Evolutionary conservation across 64 coral and sea anemone species (phyloP).

Genomic region (Exaiptasia diaphana): DNA sequence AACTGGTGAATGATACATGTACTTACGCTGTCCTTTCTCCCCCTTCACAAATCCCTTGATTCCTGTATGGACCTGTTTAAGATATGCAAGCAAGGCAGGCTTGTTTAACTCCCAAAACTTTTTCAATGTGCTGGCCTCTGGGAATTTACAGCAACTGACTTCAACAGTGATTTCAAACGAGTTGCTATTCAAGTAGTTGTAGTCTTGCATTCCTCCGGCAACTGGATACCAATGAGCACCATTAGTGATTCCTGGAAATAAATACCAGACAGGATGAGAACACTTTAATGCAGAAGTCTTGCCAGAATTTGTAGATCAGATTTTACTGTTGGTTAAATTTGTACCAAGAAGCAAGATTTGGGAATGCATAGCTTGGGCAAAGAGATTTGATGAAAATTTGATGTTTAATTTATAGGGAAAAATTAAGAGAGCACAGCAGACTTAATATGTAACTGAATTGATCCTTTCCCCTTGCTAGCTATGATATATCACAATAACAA

Average conservation of each 20-base stretch:
- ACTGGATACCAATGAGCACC: conserved; percentile 89
- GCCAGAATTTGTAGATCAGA: too few relatives aligned
- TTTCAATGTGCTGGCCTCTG: not conserved
- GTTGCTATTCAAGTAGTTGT: conserved; percentile 76
- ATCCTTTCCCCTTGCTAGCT: too few relatives aligned
- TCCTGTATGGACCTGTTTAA: conserved; percentile 75
- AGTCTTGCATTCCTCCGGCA: conserved; percentile 92
- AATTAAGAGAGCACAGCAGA: not conserved
- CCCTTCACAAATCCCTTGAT: conserved; percentile 72
- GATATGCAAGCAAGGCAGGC: conserved; percentile 57
- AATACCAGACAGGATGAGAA: too few relatives aligned
- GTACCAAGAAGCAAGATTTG: too few relatives aligned
- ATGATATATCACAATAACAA: too few relatives aligned
- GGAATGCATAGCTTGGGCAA: too few relatives aligned
- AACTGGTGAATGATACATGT: not conserved
- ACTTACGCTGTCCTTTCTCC: conserved; percentile 40
- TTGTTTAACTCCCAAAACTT: conserved; percentile 72
- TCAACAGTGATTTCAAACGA: conserved; percentile 84
- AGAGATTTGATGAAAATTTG: too few relatives aligned
- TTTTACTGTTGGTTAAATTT: too few relatives aligned
- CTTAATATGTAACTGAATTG: too few relatives aligned
- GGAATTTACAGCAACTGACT: conserved; percentile 87
- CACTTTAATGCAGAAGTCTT: too few relatives aligned
- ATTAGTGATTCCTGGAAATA: conserved; percentile 83
- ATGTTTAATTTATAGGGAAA: too few relatives aligned